Conservation (phyloP, 64 coral and sea anemone species). For the Montipora capricornis region DNA sequence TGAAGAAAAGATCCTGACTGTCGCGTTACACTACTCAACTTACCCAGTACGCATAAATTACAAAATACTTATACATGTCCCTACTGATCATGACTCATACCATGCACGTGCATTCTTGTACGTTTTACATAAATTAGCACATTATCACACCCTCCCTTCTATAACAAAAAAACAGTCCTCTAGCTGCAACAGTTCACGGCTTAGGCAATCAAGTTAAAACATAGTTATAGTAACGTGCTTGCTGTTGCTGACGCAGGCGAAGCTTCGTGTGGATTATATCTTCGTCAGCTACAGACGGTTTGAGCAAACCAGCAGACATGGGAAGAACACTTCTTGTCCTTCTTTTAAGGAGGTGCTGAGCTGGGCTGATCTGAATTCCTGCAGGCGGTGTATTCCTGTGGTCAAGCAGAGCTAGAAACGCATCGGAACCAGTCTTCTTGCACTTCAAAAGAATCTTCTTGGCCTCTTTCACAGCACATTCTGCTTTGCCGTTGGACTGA, state of each 20-base stretch:
- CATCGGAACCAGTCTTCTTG: neutral
- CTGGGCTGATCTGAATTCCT: neutral
- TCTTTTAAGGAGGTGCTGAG: neutral
- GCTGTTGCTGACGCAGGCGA: neutral
- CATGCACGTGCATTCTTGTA: too few relatives aligned
- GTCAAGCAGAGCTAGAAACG: neutral
- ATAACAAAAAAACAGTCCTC: too few relatives aligned
- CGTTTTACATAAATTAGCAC: too few relatives aligned
- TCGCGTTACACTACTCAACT: too few relatives aligned
- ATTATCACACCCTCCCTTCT: too few relatives aligned
- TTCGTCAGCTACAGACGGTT: neutral
- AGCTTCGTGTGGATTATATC: constrained; percentile 11
- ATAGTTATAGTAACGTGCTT: neutral
- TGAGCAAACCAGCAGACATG: neutral
- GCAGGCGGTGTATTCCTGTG: neutral
- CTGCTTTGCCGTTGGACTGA: neutral
- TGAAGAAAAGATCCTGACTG: too few relatives aligned
- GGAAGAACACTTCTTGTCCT: constrained; percentile 37
- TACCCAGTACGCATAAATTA: too few relatives aligned
- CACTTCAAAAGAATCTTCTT: neutral
- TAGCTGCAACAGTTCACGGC: too few relatives aligned
- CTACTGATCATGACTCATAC: too few relatives aligned
- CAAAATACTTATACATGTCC: too few relatives aligned
- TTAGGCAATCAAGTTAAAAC: too few relatives aligned
- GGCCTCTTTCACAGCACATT: neutral